Evolutionary conservation across 2,797 vertebrate species (phyloP).

Genomic region (Chelonia mydas): DNA sequence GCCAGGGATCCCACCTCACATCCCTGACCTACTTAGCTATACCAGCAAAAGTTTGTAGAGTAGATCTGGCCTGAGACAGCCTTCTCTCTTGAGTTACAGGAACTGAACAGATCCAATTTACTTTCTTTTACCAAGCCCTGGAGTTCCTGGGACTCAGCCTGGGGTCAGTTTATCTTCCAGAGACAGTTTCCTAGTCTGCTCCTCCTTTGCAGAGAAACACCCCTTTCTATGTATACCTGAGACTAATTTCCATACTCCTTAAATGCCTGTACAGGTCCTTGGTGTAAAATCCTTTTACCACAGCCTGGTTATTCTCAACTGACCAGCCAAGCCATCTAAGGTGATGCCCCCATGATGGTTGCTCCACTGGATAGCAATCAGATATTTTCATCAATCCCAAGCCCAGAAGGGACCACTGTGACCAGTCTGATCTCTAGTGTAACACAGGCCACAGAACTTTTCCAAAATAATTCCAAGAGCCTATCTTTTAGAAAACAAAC

Average conservation of each 20-base stretch:
- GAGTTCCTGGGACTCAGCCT: too few relatives aligned
- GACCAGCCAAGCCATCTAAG: background rate
- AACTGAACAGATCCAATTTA: background rate
- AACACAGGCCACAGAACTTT: background rate
- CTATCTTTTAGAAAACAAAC: too few relatives aligned
- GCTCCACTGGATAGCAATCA: background rate
- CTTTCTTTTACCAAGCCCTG: background rate
- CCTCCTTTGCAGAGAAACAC: too few relatives aligned
- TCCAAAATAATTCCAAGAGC: background rate
- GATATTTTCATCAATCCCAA: background rate
- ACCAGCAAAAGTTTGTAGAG: background rate
- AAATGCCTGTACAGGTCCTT: background rate
- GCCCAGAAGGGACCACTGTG: background rate
- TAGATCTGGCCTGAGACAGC: background rate
- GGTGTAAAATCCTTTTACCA: background rate
- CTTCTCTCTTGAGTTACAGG: background rate
- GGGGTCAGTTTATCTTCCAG: too few relatives aligned
- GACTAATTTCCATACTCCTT: background rate
- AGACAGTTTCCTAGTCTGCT: too few relatives aligned
- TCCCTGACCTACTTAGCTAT: background rate
- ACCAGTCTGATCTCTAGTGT: background rate
- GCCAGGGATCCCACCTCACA: background rate
- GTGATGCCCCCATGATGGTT: background rate
- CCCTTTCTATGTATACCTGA: too few relatives aligned
- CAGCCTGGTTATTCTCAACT: background rate